Conservation (phyloP, 1,140 invertebrate genomes). For the Meteorus sp. region DNA sequence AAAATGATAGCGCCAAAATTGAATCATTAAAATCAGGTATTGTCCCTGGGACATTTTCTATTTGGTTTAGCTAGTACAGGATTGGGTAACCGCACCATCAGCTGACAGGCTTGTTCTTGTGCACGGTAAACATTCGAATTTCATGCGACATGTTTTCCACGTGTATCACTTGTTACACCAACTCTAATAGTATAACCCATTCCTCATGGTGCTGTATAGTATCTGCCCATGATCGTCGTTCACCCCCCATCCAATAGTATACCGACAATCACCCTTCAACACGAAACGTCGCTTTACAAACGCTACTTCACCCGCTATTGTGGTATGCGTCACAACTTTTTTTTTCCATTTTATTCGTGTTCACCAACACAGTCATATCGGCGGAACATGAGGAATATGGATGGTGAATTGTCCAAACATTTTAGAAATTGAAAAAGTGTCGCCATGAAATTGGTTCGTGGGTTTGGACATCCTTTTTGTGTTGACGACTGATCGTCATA, state of each 20-base stretch:
- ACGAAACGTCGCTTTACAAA: constrained; percentile 31
- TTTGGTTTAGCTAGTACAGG: too few relatives aligned
- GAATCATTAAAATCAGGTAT: too few relatives aligned
- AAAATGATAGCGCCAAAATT: too few relatives aligned
- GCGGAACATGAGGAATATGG: too few relatives aligned
- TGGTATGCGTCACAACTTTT: not conserved
- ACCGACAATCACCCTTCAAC: constrained; percentile 4
- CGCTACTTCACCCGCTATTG: constrained; percentile 27
- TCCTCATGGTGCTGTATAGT: not conserved
- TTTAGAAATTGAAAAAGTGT: too few relatives aligned
- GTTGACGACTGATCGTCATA: too few relatives aligned
- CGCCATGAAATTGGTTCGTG: too few relatives aligned
- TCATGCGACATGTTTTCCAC: constrained; percentile 33
- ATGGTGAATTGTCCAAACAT: too few relatives aligned
- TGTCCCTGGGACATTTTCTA: too few relatives aligned
- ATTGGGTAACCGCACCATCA: constrained; percentile 1
- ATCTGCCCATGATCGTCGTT: constrained; percentile 26
- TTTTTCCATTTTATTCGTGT: not conserved
- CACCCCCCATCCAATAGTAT: constrained; percentile 17
- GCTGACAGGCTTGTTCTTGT: constrained; percentile 21
- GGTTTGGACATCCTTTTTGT: too few relatives aligned
- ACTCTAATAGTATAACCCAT: not conserved
- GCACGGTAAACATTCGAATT: constrained; percentile 31
- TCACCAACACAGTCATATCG: too few relatives aligned
- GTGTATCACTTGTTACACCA: constrained; percentile 34